phyloP scores from a whole-genome alignment of 2,888 invertebrate species.

The Sminthurides aquaticus region DNA sequence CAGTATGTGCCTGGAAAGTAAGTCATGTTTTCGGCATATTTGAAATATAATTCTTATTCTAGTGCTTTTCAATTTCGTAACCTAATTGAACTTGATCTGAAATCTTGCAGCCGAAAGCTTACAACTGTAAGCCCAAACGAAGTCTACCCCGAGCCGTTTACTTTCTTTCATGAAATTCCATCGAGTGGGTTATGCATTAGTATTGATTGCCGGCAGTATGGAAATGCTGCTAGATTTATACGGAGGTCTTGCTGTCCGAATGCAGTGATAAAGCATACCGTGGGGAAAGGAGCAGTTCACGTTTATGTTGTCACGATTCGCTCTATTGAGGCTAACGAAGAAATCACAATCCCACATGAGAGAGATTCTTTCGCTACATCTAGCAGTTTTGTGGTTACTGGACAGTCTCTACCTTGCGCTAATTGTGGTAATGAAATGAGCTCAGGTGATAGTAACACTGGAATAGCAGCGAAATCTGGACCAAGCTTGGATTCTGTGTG shows the following conservation, averaged over 20 bases:
- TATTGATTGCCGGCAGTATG: conserved; percentile 86
- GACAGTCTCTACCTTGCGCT: conserved; percentile 39
- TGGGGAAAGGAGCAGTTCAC: conserved; percentile 77
- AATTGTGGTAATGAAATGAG: no score
- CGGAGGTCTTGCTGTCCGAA: conserved; percentile 88
- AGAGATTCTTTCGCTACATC: conserved; percentile 45
- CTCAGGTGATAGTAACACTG: no score
- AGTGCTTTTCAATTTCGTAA: neutral
- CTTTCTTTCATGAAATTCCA: conserved; percentile 73
- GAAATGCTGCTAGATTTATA: conserved; percentile 84
- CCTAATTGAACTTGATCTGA: no score
- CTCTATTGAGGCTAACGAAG: conserved; percentile 71
- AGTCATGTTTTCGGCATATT: conserved; percentile 3
- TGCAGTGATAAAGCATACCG: conserved; percentile 72
- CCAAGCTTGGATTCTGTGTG: neutral
- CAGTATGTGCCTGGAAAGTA: conserved; percentile 31
- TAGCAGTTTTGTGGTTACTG: conserved; percentile 24
- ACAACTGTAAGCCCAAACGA: conserved; percentile 44
- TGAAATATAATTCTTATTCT: no score
- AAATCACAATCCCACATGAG: conserved; percentile 86
- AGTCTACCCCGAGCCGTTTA: conserved; percentile 64
- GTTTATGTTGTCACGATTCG: conserved; percentile 73
- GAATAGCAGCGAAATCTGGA: neutral
- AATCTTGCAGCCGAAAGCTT: conserved; percentile 29
- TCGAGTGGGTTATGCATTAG: conserved; percentile 78